Conservation (phyloP, 2,113 vertebrate genomes). For the Varanus komodoensis region DNA sequence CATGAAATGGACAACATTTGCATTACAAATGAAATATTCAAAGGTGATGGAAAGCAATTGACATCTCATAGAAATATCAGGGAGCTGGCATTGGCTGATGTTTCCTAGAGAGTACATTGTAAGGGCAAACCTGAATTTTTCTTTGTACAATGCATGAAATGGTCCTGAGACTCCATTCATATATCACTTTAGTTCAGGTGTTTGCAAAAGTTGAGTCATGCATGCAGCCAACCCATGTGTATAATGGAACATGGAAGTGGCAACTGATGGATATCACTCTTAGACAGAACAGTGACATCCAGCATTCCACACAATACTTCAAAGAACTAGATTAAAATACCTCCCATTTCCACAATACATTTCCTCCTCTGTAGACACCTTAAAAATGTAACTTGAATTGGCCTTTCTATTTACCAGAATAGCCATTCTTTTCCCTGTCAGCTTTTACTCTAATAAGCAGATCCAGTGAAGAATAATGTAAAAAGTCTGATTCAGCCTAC, state of each 20-base stretch:
- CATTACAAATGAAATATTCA: too few relatives aligned
- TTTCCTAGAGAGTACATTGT: neutral
- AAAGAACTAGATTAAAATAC: neutral
- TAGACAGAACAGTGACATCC: neutral
- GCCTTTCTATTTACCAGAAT: neutral
- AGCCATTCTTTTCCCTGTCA: conserved; percentile 33
- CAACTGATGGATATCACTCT: neutral
- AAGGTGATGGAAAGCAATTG: too few relatives aligned
- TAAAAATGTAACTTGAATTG: neutral
- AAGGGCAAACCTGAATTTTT: neutral
- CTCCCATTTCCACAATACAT: neutral
- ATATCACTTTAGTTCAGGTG: neutral
- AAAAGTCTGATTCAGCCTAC: conserved; percentile 37
- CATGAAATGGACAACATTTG: too few relatives aligned
- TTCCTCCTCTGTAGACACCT: neutral
- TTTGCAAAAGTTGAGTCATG: neutral
- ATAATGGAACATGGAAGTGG: neutral
- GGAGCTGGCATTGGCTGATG: neutral
- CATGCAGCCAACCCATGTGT: neutral
- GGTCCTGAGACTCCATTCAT: neutral
- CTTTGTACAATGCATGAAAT: neutral
- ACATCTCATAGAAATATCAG: neutral
- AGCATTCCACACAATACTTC: neutral
- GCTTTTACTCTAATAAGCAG: conserved; percentile 45
- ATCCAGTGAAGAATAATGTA: conserved; percentile 28